Evolutionary conservation across 2,113 vertebrate genomes (phyloP).

Genomic region (Neofelis nebulosa): DNA sequence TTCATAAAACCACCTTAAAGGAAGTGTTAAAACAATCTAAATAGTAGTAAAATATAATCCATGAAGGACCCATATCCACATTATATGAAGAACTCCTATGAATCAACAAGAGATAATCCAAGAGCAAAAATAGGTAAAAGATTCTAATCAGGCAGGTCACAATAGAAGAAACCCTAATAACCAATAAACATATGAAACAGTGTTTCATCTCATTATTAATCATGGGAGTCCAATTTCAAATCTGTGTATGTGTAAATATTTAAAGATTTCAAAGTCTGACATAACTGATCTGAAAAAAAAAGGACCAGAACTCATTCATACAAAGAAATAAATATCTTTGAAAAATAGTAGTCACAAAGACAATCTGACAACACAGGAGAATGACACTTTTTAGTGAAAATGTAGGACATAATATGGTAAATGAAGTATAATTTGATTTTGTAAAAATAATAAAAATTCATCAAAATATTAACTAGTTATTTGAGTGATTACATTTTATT

Average conservation of each 20-base stretch:
- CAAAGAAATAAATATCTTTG: background rate
- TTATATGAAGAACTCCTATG: background rate
- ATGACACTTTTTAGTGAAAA: background rate
- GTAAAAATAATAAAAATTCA: constrained; percentile 16
- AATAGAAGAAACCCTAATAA: background rate
- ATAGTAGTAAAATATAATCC: background rate
- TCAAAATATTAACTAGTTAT: constrained; percentile 14
- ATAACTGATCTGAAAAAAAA: background rate
- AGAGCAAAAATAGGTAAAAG: background rate
- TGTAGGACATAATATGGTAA: background rate
- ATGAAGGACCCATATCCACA: background rate
- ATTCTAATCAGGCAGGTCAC: background rate
- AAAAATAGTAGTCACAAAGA: background rate
- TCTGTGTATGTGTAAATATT: background rate
- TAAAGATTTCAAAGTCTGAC: background rate
- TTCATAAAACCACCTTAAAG: background rate
- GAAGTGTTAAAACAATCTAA: background rate
- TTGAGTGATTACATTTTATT: background rate
- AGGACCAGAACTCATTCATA: background rate
- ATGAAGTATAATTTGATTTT: background rate
- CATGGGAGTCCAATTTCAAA: background rate
- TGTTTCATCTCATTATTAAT: background rate
- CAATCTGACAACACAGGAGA: background rate
- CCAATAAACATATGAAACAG: background rate
- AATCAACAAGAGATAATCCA: background rate